phyloP scores from a whole-genome alignment of 2,113 vertebrate species.

The Lipophrys pholis region DNA sequence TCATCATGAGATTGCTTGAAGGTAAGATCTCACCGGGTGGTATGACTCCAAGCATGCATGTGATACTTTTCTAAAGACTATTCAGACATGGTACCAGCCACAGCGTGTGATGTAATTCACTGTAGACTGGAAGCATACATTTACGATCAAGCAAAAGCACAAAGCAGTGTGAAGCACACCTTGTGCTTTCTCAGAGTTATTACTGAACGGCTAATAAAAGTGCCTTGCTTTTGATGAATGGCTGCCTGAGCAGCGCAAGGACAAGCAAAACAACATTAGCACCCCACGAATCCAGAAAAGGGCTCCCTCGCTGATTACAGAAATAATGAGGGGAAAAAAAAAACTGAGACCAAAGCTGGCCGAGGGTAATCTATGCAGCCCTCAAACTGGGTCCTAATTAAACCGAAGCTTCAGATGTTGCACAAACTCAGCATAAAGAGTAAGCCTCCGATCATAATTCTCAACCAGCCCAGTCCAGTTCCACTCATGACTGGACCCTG shows the following conservation, averaged over 20 bases:
- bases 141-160: conserved; percentile 12
- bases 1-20: conserved; percentile 1
- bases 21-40: conserved; percentile 4
- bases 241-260: conserved; percentile 19
- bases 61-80: conserved; percentile 16
- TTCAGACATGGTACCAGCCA: conserved; percentile 3
- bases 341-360: conserved; percentile 25
- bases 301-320: conserved; percentile 44
- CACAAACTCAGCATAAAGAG: conserved; percentile 51
- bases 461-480: conserved; percentile 10
- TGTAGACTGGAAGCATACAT: not conserved
- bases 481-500: not conserved
- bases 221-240: conserved; percentile 47
- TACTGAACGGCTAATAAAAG: conserved; percentile 42
- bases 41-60: conserved; percentile 32
- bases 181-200: conserved; percentile 38
- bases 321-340: conserved; percentile 46
- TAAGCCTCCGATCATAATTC: conserved; percentile 28
- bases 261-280: conserved; percentile 47
- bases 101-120: not conserved
- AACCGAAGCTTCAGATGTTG: conserved; percentile 43
- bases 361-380: conserved; percentile 51
- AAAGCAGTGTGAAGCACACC: conserved; percentile 25
- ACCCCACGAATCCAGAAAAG: conserved; percentile 32
- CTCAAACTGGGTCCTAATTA: conserved; percentile 63